Base-by-base conservation (phyloP, 2,797 vertebrate genomes). In the Macropodus opercularis region DNA sequence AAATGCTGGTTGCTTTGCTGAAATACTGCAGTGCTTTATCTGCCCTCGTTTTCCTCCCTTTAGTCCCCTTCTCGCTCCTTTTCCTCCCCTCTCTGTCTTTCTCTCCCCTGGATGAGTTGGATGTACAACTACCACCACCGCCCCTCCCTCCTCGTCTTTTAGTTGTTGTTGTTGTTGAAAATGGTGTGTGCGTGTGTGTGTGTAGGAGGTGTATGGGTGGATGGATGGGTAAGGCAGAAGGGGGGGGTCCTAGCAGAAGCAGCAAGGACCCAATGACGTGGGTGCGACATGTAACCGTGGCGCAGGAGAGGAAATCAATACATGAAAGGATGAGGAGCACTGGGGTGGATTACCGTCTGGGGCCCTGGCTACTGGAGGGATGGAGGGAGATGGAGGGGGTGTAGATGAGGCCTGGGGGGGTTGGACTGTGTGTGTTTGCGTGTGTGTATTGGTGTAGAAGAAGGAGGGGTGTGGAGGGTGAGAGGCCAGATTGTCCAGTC, bases 311-410 rank as follows among this genome's bases (percentile, higher is more conserved):
- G 90, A 93, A 93, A 93, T 93, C 92, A 88, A 93, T 93, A 92
- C 89, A 82, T 92, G 90, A 91, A 93, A 91, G 91, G 92, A 93
- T 93, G 92, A 92, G 92, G 90, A 92, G 90, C 89, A 90, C 89
- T 92, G 90, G 92, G 91, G 89, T 92, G 91, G 92, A 92, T 92
- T 93, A 93, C 90, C 87, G 91, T 93, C 92, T 92, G 92, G 90
- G 90, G 90, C 89, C 91, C 87, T 86, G 88, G 89, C 88, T 89
- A 89, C 85, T 89, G 81, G 85, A 83, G 84, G 82, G 84, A 76
- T 69, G 78, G 77, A 69, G 79, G 74, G 76, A 65, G 75, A 42
- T 75, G 78, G 69, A 58, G 67, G 79, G 77, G 79, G 80, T 76
- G 79, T 84, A 83, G 85, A 85, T 85, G 81, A 86, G 85, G 79